These are phyloP conservation scores for Acanthosepion pharaonis DNA, from an alignment of 2,888 invertebrate genomes.

Conservation along the genomic window DNA sequence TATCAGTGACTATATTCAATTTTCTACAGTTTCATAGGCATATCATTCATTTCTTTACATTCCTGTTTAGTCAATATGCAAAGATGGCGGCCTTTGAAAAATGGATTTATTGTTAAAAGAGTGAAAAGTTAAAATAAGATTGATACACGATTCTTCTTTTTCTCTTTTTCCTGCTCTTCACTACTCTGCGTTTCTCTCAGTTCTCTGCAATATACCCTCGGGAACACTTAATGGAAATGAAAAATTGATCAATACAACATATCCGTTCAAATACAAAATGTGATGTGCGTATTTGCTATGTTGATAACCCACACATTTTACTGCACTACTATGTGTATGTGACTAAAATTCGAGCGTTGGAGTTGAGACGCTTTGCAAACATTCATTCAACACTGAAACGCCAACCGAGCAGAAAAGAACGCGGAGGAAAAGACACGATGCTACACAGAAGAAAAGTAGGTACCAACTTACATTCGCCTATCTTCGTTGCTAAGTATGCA, in stretches of 20 bases:
- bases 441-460: neutral
- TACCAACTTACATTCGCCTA: neutral
- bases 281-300: neutral
- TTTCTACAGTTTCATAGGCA: neutral
- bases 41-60: neutral
- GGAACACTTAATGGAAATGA: slow-evolving; percentile 21
- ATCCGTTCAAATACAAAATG: neutral
- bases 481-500: neutral
- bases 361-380: neutral
- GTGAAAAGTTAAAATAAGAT: slow-evolving; percentile 33
- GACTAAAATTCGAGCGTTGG: neutral
- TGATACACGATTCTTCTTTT: neutral
- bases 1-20: neutral
- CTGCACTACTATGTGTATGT: neutral
- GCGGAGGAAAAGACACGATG: neutral
- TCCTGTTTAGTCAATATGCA: neutral
- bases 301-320: neutral
- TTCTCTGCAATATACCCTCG: neutral
- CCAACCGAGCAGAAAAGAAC: neutral
- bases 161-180: neutral
- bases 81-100: neutral
- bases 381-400: neutral
- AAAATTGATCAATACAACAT: neutral
- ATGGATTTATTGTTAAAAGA: slow-evolving; percentile 33
- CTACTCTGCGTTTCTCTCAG: neutral